A percentile compares a stretch with the other conserved stretches of the same genome.
phyloP scores from a whole-genome alignment of 2,113 vertebrate species.

The Brachyhypopomus occidentalis region DNA sequence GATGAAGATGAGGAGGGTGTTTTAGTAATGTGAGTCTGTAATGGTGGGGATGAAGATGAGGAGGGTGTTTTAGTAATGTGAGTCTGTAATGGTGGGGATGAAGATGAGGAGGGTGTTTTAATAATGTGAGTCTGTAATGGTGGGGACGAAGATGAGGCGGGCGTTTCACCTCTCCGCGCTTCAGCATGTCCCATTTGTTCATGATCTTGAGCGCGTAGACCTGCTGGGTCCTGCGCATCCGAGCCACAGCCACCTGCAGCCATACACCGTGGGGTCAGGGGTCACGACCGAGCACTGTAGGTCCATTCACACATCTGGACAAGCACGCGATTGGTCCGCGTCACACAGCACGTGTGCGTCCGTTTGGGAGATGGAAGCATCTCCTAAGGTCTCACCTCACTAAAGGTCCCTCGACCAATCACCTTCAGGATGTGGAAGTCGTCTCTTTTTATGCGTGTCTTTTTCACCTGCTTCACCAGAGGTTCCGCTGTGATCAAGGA shows the following conservation, averaged over 20 bases:
- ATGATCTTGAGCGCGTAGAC: slow-evolving; percentile 88
- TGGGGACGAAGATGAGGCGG: background rate
- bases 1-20: background rate
- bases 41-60: background rate
- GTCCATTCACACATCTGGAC: too few species aligned
- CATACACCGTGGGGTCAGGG: background rate
- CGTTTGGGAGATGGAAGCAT: background rate
- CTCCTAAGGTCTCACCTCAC: slow-evolving; percentile 77
- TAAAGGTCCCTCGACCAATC: slow-evolving; percentile 86
- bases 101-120: background rate
- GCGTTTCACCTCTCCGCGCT: slow-evolving; percentile 78
- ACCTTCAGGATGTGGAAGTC: slow-evolving; percentile 88
- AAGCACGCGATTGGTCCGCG: too few species aligned
- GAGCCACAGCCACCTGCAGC: slow-evolving; percentile 81
- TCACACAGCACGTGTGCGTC: too few species aligned
- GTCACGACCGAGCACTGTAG: background rate
- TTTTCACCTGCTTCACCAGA: slow-evolving; percentile 75
- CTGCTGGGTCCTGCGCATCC: slow-evolving; percentile 76
- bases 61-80: background rate
- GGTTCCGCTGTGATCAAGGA: slow-evolving; percentile 69
- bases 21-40: slow-evolving; percentile 11
- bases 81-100: background rate
- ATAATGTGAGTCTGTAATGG: background rate
- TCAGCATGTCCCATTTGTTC: slow-evolving; percentile 90
- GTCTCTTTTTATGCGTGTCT: slow-evolving; percentile 76